Conservation (phyloP, 2,113 vertebrate species). For the Corydoras sp. region DNA sequence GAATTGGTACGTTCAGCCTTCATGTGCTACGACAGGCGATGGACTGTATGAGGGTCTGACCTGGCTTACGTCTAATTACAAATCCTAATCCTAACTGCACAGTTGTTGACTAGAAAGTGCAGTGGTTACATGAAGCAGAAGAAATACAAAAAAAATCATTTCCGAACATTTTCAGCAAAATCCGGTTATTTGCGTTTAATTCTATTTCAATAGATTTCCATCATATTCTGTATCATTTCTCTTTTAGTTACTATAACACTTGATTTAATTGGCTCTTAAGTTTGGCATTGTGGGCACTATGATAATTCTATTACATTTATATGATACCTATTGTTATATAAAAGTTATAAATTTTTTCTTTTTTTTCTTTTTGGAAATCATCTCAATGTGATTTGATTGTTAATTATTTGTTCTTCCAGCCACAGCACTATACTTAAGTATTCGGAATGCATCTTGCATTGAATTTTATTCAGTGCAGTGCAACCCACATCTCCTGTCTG, state of each 20-base stretch:
- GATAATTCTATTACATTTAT: conserved; percentile 42
- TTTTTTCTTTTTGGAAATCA: conserved; percentile 16
- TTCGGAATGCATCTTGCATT: no score
- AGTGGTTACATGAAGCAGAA: conserved; percentile 11
- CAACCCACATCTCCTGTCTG: no score
- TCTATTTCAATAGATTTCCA: conserved; percentile 47
- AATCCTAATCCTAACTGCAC: conserved; percentile 79
- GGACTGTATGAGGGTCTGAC: conserved; percentile 97
- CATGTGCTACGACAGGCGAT: conserved; percentile 90
- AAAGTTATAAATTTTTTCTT: conserved; percentile 31
- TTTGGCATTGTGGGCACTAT: conserved; percentile 52
- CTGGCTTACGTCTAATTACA: conserved; percentile 99
- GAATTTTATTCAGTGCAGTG: no score
- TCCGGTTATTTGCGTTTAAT: conserved; percentile 47
- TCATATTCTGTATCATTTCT: conserved; percentile 53
- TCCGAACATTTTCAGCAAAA: no score
- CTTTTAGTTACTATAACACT: conserved; percentile 48
- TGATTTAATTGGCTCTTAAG: conserved; percentile 46
- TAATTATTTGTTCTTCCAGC: no score
- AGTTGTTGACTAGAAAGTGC: conserved; percentile 18
- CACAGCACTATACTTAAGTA: no score
- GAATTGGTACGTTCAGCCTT: conserved; percentile 99
- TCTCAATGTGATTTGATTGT: background rate
- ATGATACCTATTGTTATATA: conserved; percentile 51
- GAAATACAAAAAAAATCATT: conserved; percentile 63